These are phyloP conservation scores for Chironomus tentans DNA, from an alignment of 2,888 invertebrate genomes.

Conservation along the genomic window DNA sequence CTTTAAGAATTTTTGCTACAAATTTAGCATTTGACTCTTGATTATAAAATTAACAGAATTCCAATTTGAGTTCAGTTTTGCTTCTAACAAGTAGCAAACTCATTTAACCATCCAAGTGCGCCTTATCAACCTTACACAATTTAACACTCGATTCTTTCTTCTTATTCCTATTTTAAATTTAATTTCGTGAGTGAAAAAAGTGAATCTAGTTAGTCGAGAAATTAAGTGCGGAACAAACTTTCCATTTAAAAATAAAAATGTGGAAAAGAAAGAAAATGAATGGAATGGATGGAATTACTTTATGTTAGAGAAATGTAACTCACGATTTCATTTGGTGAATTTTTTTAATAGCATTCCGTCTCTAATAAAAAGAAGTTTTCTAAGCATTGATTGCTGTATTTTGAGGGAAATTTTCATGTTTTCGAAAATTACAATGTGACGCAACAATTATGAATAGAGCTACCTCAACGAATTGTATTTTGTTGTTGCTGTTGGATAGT, in stretches of 20 bases:
- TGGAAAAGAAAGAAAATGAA: background rate
- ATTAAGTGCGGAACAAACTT: background rate
- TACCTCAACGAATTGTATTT: too few relatives aligned
- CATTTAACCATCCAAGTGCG: too few relatives aligned
- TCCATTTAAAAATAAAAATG: background rate
- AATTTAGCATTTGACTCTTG: too few relatives aligned
- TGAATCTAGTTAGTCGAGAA: background rate
- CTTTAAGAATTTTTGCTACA: too few relatives aligned
- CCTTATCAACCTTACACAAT: too few relatives aligned
- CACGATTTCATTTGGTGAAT: background rate
- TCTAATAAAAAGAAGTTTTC: background rate
- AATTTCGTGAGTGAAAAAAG: background rate
- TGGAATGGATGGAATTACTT: background rate
- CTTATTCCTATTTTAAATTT: background rate
- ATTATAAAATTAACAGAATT: too few relatives aligned
- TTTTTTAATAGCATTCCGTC: background rate
- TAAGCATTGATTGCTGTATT: background rate
- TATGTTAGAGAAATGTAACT: background rate
- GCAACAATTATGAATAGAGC: background rate
- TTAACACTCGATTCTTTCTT: too few relatives aligned
- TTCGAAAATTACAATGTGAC: background rate
- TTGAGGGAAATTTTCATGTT: background rate
- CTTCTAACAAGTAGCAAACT: too few relatives aligned
- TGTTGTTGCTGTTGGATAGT: too few relatives aligned
- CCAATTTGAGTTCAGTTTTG: too few relatives aligned